Percentiles rank a stretch among this genome's conserved stretches.
Conservation (phyloP, 92 coral and sea anemone species). For the Epizoanthus rinbou region DNA sequence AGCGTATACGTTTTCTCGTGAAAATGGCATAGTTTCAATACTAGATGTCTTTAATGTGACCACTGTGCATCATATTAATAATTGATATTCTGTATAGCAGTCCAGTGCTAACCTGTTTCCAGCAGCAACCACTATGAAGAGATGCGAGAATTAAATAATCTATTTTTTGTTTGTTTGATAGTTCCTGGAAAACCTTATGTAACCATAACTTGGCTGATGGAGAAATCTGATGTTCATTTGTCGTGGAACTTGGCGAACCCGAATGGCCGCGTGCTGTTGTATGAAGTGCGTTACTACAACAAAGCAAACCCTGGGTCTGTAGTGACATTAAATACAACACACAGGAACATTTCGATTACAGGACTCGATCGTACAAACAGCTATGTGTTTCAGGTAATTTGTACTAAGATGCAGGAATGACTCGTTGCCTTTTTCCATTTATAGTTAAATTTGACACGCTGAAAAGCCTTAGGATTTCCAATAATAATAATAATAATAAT, state of each 20-base stretch:
- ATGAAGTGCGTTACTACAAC: not conserved
- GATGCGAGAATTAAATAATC: too few relatives aligned
- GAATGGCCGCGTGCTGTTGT: conserved; percentile 20
- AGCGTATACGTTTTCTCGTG: too few relatives aligned
- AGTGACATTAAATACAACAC: conserved; percentile 15
- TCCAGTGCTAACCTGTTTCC: too few relatives aligned
- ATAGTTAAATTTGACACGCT: too few relatives aligned
- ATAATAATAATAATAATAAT: too few relatives aligned
- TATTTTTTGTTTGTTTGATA: not conserved
- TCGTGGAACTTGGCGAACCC: not conserved
- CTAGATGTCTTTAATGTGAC: too few relatives aligned
- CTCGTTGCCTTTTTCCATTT: too few relatives aligned
- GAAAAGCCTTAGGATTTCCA: too few relatives aligned
- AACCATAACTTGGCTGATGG: not conserved
- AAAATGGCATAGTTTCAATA: too few relatives aligned
- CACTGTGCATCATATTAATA: too few relatives aligned
- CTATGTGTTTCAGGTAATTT: conserved; percentile 33
- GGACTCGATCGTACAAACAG: conserved; percentile 29
- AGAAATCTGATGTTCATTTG: not conserved
- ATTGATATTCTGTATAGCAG: too few relatives aligned
- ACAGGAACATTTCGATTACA: conserved; percentile 18
- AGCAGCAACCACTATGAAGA: too few relatives aligned
- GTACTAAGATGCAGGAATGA: not conserved
- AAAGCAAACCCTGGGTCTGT: not conserved
- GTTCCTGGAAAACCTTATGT: conserved; percentile 22